Evolutionary conservation across 2,113 vertebrate species (phyloP), one percentile per base, ranked within the genome.

Genomic region (Scalopus aquaticus): DNA sequence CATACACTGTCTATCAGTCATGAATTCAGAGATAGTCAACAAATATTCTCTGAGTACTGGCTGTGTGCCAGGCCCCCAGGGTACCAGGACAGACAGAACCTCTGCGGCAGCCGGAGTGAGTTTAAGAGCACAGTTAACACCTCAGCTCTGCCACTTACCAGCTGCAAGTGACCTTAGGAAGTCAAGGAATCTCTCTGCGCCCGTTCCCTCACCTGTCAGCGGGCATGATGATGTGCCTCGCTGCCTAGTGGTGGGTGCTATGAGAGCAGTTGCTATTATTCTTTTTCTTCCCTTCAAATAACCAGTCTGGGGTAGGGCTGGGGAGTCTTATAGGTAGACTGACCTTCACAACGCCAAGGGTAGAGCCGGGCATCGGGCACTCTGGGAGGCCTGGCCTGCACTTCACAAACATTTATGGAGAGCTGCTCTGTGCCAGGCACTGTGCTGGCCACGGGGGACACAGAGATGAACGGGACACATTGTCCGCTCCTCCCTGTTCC

Each of bases 401-500:
- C 58, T 84, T 85, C 22, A 37, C 92, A 95, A 96, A 97, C 96
- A 96, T 97, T 97, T 93, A 90, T 35, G 88, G 88, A 90, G 90
- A 76, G 22, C 77, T 13, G 3, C 86, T 89, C 73, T 76, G 96
- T 96, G 95, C 96, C 94, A 96, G 96, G 96, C 90, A 2, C 96
- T 90, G 90, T 91, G 94, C 92, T 39, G 81, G 80, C 28, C 56
- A 24, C 49, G 79, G 54, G 65, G 95, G 86, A 97, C 93, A 80
- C 64, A 73, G 91, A 93, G 88, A 95, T 95, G 92, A 97, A 96
- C 80, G 37, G 74, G 88, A 82, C 81, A 92, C 96, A 96, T 96
- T 97, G 96, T 97, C 72, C 54, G 70, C 44, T 78, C 22, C 2
- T 60, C 76, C 70, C 8, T 58, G 60, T 35, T 77, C 80, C 77